Conservation (phyloP, 2,113 vertebrate species). For the Choloepus hoffmanni region DNA sequence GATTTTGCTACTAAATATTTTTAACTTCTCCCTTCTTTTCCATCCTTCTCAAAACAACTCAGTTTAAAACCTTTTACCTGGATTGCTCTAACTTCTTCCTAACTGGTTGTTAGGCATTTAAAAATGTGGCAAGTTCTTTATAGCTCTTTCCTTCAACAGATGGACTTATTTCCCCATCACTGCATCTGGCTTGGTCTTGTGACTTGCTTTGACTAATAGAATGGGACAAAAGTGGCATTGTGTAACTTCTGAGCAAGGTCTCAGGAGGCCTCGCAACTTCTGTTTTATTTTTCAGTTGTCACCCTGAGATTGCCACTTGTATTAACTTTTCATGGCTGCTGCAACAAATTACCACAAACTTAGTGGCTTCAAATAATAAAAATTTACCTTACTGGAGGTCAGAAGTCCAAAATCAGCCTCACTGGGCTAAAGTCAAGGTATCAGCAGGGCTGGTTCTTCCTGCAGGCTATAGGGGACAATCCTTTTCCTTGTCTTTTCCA, state of each 20-base stretch:
- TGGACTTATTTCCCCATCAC: not conserved
- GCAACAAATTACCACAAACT: not conserved
- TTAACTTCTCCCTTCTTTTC: not conserved
- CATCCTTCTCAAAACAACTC: not conserved
- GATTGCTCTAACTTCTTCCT: not conserved
- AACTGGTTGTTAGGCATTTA: not conserved
- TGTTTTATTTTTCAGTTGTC: slow-evolving; percentile 21
- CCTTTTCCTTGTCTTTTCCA: not conserved
- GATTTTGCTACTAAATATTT: not conserved
- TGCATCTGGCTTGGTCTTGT: not conserved
- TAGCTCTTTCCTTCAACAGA: not conserved
- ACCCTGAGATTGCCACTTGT: not conserved
- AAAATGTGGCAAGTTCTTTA: not conserved
- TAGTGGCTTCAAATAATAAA: not conserved
- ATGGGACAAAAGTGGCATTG: not conserved
- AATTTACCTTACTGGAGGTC: not conserved
- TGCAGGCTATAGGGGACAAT: not conserved
- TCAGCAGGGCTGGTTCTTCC: not conserved
- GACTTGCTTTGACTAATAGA: slow-evolving; percentile 31
- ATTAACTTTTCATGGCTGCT: not conserved
- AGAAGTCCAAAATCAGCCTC: not conserved
- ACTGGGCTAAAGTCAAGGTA: not conserved
- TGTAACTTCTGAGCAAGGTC: not conserved
- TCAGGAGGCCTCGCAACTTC: not conserved
- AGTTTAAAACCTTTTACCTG: not conserved